phyloP scores from a whole-genome alignment of 1,140 invertebrate species.

The Mya arenaria region DNA sequence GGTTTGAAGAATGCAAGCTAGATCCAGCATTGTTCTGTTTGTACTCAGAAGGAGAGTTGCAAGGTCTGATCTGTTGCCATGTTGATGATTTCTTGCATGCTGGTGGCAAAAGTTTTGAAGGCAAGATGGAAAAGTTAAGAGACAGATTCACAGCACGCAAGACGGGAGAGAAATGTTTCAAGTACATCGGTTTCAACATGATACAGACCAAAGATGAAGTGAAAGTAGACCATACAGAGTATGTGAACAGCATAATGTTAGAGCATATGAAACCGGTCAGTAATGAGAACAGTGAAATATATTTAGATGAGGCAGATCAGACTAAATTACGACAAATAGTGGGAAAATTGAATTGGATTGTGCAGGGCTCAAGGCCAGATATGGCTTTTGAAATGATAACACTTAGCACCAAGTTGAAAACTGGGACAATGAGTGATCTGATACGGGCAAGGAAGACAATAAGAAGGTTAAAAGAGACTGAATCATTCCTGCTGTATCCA shows the following conservation, averaged over 20 bases:
- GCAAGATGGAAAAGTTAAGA: constrained; percentile 23
- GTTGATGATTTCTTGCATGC: constrained; percentile 54
- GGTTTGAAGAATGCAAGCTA: constrained; percentile 34
- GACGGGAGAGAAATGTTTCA: constrained; percentile 45
- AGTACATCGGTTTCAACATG: constrained; percentile 50
- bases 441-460: constrained; percentile 26
- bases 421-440: constrained; percentile 28
- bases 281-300: no score
- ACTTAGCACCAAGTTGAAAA: constrained; percentile 37
- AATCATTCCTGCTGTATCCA: constrained; percentile 6
- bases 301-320: no score
- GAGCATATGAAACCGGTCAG: constrained; percentile 11
- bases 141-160: constrained; percentile 56
- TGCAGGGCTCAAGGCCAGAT: constrained; percentile 45
- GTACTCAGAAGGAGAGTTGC: background rate
- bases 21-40: constrained; percentile 40
- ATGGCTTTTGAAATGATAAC: constrained; percentile 39
- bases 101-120: constrained; percentile 47
- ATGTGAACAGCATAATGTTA: constrained; percentile 44
- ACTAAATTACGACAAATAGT: constrained; percentile 25
- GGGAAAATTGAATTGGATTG: constrained; percentile 36
- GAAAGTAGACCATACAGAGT: constrained; percentile 48
- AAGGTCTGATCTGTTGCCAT: constrained; percentile 43
- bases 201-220: constrained; percentile 41
- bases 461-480: constrained; percentile 36